Conservation (phyloP, 30 jellyfish, hydroid and myxozoan species). For the Nemopilema nomurai region DNA sequence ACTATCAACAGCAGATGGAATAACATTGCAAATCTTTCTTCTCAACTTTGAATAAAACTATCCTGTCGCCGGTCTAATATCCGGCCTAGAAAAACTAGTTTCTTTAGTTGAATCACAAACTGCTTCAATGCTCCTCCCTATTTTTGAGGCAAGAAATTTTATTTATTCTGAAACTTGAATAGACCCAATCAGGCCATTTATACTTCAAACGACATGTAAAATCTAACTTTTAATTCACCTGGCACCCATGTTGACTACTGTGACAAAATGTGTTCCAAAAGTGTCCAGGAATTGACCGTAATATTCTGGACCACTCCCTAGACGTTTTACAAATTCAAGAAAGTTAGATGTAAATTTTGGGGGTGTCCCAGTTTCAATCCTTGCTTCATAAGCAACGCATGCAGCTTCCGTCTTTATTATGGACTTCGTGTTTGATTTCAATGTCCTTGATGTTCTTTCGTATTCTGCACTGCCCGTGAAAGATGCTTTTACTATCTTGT, state of each 20-base stretch:
- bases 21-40: too few relatives aligned
- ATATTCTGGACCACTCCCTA: background rate
- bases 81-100: too few relatives aligned
- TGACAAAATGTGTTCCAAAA: slow-evolving; percentile 50
- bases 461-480: slow-evolving; percentile 61
- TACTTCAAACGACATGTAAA: too few relatives aligned
- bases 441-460: slow-evolving; percentile 16
- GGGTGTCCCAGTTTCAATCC: slow-evolving; percentile 28
- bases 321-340: slow-evolving; percentile 6
- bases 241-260: slow-evolving; percentile 42
- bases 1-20: too few relatives aligned
- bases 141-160: too few relatives aligned
- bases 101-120: too few relatives aligned
- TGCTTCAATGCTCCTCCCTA: too few relatives aligned
- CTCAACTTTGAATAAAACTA: too few relatives aligned
- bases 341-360: slow-evolving; percentile 37
- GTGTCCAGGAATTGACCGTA: slow-evolving; percentile 24
- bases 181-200: too few relatives aligned
- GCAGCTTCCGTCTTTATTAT: slow-evolving; percentile 42
- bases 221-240: too few relatives aligned
- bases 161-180: too few relatives aligned
- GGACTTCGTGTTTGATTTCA: slow-evolving; percentile 20
- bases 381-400: slow-evolving; percentile 39
- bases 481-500: slow-evolving; percentile 29
- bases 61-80: too few relatives aligned